Percentiles rank a stretch among this genome's conserved stretches.
Evolutionary conservation across 2,113 vertebrate species (phyloP).

Genomic region (Erinaceus europaeus): DNA sequence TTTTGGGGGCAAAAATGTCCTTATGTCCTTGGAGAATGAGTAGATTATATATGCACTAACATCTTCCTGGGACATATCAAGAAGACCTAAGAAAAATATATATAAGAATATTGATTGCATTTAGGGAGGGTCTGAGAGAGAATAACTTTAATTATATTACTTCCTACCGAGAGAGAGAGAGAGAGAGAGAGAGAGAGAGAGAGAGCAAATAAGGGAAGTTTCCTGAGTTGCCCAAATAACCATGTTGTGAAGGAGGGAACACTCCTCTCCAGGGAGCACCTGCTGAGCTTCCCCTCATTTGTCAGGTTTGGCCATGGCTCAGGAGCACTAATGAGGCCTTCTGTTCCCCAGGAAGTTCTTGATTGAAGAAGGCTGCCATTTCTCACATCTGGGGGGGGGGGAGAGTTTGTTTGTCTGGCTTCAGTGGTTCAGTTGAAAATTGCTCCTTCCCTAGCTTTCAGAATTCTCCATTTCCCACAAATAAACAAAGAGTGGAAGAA

Average conservation of each 20-base stretch:
- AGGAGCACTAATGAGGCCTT: not conserved
- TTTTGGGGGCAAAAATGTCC: not conserved
- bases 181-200: not conserved
- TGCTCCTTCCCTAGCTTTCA: not conserved
- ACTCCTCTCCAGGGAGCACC: accelerated
- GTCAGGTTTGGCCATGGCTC: not conserved
- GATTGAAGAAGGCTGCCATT: not conserved
- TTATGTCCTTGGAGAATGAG: not conserved
- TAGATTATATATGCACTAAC: not conserved
- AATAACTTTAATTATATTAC: not conserved
- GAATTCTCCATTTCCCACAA: not conserved
- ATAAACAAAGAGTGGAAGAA: not conserved
- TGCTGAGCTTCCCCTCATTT: not conserved
- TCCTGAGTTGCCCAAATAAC: not conserved
- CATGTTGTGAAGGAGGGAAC: not conserved
- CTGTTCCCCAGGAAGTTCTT: not conserved
- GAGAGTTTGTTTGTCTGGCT: not conserved
- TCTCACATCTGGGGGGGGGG: accelerated
- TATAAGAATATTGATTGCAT: not conserved
- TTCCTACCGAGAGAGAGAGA: not conserved
- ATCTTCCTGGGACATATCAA: not conserved
- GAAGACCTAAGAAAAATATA: not conserved
- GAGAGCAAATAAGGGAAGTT: not conserved
- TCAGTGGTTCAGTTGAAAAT: not conserved
- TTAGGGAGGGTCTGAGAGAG: not conserved